Conservation (phyloP, 2,113 vertebrate genomes). For the Oxyura jamaicensis region DNA sequence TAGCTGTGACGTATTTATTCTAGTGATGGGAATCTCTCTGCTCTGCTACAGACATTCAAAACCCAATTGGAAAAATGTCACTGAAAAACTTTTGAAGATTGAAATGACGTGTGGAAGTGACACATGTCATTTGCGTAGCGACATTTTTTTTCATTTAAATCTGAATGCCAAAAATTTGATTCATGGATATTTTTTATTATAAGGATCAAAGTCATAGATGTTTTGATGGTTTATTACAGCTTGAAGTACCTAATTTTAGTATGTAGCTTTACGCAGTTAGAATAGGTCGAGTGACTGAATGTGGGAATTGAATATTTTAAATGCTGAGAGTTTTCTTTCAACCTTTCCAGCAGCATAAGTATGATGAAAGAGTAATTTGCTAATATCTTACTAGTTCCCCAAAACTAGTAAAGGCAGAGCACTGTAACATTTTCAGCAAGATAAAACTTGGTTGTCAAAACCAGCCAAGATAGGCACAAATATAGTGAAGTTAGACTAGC, state of each 20-base stretch:
- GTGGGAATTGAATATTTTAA: not conserved
- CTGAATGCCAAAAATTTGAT: not conserved
- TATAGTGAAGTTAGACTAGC: not conserved
- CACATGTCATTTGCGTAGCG: not conserved
- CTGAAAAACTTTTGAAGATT: not conserved
- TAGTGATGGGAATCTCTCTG: not conserved
- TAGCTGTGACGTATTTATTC: not conserved
- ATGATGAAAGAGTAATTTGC: not conserved
- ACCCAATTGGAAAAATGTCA: not conserved
- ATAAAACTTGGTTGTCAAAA: not conserved
- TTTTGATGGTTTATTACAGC: not conserved
- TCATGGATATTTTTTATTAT: not conserved
- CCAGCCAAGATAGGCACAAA: not conserved
- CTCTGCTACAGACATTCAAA: not conserved
- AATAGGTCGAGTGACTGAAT: not conserved
- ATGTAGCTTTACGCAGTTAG: not conserved
- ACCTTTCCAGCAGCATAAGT: not conserved
- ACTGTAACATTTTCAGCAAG: not conserved
- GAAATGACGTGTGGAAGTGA: not conserved
- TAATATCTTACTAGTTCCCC: not conserved
- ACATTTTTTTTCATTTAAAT: not conserved
- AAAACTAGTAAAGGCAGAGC: not conserved
- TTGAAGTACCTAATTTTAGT: not conserved
- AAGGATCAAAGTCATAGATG: not conserved
- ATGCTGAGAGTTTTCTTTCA: not conserved